These are phyloP conservation scores for Hyles euphorbiae DNA, from an alignment of 1,140 invertebrate species.

Conservation along the genomic window DNA sequence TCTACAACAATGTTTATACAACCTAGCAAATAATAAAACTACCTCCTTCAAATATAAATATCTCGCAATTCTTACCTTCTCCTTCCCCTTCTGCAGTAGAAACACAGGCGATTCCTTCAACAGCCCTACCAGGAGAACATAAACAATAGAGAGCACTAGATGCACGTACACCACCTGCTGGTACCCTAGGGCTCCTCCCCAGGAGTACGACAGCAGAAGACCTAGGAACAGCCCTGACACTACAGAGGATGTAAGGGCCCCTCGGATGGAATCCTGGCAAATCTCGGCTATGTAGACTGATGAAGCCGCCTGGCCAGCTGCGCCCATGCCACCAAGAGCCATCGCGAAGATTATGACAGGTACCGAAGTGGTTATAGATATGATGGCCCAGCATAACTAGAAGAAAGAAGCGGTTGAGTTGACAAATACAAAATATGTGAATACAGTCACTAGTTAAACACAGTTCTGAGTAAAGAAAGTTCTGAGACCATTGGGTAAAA, in stretches of 20 bases:
- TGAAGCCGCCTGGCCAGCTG: constrained; percentile 44
- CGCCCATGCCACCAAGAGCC: constrained; percentile 39
- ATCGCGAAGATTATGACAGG: constrained; percentile 37
- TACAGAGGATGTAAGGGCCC: constrained; percentile 45
- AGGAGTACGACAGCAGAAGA: constrained; percentile 45
- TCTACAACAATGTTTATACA: neutral
- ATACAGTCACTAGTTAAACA: no score
- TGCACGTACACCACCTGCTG: constrained; percentile 42
- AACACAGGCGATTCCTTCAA: constrained; percentile 57
- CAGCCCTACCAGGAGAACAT: constrained; percentile 39
- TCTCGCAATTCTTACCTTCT: constrained; percentile 34
- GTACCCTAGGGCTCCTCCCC: constrained; percentile 48
- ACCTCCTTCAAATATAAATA: no score
- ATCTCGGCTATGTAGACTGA: constrained; percentile 59
- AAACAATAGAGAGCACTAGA: constrained; percentile 38
- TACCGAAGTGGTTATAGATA: constrained; percentile 38
- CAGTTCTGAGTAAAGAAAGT: no score
- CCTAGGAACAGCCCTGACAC: constrained; percentile 47
- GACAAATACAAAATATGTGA: no score
- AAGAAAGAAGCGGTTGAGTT: constrained; percentile 17
- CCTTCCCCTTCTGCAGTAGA: constrained; percentile 42
- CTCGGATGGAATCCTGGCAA: constrained; percentile 52
- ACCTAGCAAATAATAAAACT: neutral
- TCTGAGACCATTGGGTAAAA: neutral
- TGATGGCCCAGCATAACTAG: constrained; percentile 50